Conservation (phyloP, 2,797 vertebrate species). For the Pantherophis vulpinus region DNA sequence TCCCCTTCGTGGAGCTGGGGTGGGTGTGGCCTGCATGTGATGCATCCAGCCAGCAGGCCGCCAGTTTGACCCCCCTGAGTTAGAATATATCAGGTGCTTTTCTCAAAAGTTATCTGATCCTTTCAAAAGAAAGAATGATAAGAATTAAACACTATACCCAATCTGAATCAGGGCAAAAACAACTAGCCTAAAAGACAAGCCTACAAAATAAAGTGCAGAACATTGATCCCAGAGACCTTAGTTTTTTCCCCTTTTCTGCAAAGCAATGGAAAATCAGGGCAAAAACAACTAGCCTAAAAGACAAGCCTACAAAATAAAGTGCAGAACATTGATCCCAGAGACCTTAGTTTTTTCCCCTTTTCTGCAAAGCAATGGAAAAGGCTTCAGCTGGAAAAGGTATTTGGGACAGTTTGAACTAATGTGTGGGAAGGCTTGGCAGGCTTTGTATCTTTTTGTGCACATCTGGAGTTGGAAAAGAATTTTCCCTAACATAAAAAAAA, state of each 20-base stretch:
- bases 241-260: neutral
- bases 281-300: neutral
- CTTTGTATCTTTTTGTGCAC: slow-evolving; percentile 9
- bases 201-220: neutral
- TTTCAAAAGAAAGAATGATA: neutral
- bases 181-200: neutral
- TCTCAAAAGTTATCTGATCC: neutral
- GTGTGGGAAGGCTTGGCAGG: slow-evolving; percentile 24
- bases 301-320: neutral
- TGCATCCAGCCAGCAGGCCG: too few species aligned
- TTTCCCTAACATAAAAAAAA: slow-evolving; percentile 25
- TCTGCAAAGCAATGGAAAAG: neutral
- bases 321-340: neutral
- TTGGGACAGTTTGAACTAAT: slow-evolving; percentile 13
- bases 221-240: neutral
- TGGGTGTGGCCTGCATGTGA: too few species aligned
- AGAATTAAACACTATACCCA: neutral
- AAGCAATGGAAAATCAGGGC: neutral
- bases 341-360: neutral
- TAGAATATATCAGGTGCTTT: neutral
- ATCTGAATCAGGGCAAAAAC: neutral
- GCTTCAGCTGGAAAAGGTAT: slow-evolving; percentile 18
- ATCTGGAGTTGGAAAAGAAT: slow-evolving; percentile 29
- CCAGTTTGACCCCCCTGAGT: too few species aligned
- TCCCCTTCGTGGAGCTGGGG: too few species aligned